phyloP scores from a whole-genome alignment of 2,113 vertebrate species.

The Zosterops pallidus region DNA sequence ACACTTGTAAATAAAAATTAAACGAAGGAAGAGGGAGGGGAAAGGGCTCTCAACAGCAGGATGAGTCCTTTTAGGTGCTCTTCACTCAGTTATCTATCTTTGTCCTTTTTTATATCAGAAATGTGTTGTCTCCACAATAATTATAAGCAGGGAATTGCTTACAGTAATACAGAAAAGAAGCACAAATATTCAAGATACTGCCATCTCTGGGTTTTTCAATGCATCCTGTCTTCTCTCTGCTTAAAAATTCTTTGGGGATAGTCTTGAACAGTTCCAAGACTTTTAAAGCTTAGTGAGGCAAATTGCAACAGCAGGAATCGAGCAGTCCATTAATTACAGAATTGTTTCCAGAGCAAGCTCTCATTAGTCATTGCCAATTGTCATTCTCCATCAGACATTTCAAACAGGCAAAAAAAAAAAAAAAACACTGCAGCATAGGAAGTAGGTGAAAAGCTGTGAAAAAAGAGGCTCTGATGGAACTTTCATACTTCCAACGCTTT shows the following conservation, averaged over 20 bases:
- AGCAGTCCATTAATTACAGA: constrained; percentile 30
- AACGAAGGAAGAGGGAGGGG: background rate
- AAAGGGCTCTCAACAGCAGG: background rate
- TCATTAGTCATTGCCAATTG: constrained; percentile 10
- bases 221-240: background rate
- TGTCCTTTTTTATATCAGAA: background rate
- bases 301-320: background rate
- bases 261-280: background rate
- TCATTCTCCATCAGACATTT: constrained; percentile 8
- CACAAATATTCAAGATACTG: background rate
- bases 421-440: background rate
- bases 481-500: background rate
- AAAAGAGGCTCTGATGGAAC: constrained; percentile 1
- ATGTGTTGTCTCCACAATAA: background rate
- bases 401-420: background rate
- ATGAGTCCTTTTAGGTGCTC: background rate
- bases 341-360: background rate
- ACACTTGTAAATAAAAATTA: background rate
- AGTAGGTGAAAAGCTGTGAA: constrained; percentile 11
- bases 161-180: background rate
- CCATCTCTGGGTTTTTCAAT: background rate
- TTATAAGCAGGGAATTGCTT: background rate
- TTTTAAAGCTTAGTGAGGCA: background rate
- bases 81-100: background rate
- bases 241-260: background rate